Conservation (phyloP, 2,113 vertebrate genomes). For the Halcyon malimbica region DNA sequence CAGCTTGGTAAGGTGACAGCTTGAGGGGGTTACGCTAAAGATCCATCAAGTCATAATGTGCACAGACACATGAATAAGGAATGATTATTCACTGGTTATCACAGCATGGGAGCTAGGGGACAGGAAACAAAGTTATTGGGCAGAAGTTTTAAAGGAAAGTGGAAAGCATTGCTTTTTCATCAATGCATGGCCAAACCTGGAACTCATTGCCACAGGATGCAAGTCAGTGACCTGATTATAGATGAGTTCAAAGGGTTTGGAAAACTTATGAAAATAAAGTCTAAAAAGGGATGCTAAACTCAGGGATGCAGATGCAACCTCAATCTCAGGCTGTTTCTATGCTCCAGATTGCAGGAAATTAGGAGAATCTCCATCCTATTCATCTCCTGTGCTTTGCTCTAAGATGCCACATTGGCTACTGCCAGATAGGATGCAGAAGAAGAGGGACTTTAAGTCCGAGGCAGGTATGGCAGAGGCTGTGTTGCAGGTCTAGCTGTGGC, state of each 20-base stretch:
- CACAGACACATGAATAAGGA: rapidly evolving
- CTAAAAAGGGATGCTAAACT: neutral
- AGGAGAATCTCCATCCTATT: neutral
- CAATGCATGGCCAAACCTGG: neutral
- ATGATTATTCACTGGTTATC: neutral
- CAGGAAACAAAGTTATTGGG: neutral
- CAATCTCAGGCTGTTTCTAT: neutral
- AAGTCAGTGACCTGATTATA: neutral
- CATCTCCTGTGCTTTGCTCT: neutral
- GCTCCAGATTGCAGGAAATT: neutral
- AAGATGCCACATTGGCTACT: neutral
- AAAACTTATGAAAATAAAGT: neutral
- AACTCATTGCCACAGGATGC: neutral
- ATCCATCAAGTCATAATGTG: neutral
- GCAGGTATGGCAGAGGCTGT: neutral
- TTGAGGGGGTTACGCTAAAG: rapidly evolving
- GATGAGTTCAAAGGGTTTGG: neutral
- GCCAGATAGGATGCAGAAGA: neutral
- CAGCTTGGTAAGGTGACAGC: neutral
- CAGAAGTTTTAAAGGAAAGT: neutral
- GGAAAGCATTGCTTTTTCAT: neutral
- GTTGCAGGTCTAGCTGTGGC: neutral
- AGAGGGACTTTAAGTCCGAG: neutral
- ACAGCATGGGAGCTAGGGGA: neutral
- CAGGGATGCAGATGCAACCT: neutral